Base-by-base conservation (phyloP, 1,140 invertebrate genomes). In the Dreissena rostriformis region DNA sequence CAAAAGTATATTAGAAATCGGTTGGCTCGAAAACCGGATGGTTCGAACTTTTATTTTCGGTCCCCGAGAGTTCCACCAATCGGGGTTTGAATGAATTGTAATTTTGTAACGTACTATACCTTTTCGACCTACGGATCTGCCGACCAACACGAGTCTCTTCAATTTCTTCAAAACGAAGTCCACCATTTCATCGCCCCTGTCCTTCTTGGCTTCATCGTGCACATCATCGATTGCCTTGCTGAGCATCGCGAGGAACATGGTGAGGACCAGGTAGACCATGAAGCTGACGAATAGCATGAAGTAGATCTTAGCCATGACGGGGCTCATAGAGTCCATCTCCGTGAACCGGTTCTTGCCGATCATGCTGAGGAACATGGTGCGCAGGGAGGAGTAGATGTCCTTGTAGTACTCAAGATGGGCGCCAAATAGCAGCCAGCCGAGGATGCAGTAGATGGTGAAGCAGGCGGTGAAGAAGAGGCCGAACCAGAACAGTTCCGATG, bases 301-400 rank as follows among this genome's bases (percentile, higher is more conserved):
- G 57, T 88, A 90, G 14, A 89, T 71, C 29, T 89, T 86, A 5
- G 88, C 76, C 76, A 88, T 82, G 0, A 87, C 57, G 15, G 87
- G 84, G 24, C 86, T 80, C 1, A 81, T 87, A 10, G 88, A 78
- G 15, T 89, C 86, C 12, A 89, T 82, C 70, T 89, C 87, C 26
- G 87, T 89, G 65, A 89, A 89, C 24, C 84, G 79, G 39, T 86
- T 86, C 61, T 97, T 96, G 6, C 96, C 96, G 19, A 97, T 93
- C 91, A 97, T 96, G 77, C 87, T 88, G 15, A 87, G 86, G 55
- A 91, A 91, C 19, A 91, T 51, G 11, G 89, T 90, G 14, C 76
- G 85, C 53, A 89, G 74, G 7, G 84, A 67, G 29, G 73, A 74
- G 67, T 86, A 80, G 17, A 92, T 82, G n/a, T 86, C 85, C 65